Percentiles rank a stretch among this genome's conserved stretches.
Evolutionary conservation across 1,140 invertebrate species (phyloP).

Genomic region (Drosophila watanabei): DNA sequence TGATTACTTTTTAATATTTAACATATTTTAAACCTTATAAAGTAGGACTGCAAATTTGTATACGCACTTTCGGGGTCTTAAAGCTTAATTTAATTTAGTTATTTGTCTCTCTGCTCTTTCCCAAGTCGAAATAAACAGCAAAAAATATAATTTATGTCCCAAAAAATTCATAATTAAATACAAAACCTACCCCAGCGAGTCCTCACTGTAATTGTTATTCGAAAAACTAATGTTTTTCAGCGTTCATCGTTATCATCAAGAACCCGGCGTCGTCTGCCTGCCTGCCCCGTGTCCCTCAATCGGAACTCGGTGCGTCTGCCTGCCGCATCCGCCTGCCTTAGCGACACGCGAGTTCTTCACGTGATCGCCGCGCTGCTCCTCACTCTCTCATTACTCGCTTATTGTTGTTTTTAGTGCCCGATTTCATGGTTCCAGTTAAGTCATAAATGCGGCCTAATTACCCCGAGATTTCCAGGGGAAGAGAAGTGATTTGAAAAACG

Average conservation of each 20-base stretch:
- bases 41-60: too few species aligned
- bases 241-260: constrained; percentile 56
- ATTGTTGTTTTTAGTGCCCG: constrained; percentile 14
- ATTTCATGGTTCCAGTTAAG: constrained; percentile 52
- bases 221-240: constrained; percentile 55
- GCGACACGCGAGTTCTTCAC: constrained; percentile 62
- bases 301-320: constrained; percentile 41
- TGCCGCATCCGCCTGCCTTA: constrained; percentile 29
- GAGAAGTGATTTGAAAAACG: constrained; percentile 34
- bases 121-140: background rate
- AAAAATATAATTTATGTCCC: too few species aligned
- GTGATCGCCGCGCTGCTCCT: constrained; percentile 43
- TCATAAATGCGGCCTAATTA: constrained; percentile 54
- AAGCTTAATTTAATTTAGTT: background rate
- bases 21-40: background rate
- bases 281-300: constrained; percentile 16
- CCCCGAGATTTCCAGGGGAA: background rate
- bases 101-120: background rate
- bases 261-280: constrained; percentile 39
- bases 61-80: too few species aligned
- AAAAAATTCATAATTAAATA: background rate
- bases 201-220: constrained; percentile 49
- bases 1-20: too few species aligned
- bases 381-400: background rate
- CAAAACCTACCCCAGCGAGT: background rate